Evolutionary conservation across 2,797 vertebrate species (phyloP).

Genomic region (Meda fulgida): DNA sequence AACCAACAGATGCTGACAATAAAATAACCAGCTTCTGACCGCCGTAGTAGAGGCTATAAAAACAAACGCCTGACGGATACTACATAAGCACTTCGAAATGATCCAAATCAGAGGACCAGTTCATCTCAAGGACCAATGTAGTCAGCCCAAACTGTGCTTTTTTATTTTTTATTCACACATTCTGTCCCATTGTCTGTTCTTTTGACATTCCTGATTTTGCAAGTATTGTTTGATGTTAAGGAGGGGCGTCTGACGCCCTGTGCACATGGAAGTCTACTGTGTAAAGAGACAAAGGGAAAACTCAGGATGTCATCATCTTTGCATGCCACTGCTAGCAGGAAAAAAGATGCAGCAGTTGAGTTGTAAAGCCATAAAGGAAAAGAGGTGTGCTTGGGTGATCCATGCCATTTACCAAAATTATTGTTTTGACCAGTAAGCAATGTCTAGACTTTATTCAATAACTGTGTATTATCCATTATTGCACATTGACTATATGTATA

Average conservation of each 20-base stretch:
- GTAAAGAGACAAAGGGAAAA: conserved; percentile 59
- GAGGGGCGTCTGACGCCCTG: conserved; percentile 21
- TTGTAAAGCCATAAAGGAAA: conserved; percentile 61
- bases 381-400: conserved; percentile 36
- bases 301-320: conserved; percentile 59
- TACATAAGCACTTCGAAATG: conserved; percentile 2
- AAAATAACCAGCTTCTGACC: conserved; percentile 39
- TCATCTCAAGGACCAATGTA: conserved; percentile 27
- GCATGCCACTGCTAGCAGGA: conserved; percentile 53
- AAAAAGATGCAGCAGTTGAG: conserved; percentile 59
- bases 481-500: conserved; percentile 40
- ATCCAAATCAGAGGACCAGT: conserved; percentile 28
- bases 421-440: conserved; percentile 31
- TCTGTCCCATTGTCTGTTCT: conserved; percentile 32
- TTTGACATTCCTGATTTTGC: conserved; percentile 44
- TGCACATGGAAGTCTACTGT: conserved; percentile 57
- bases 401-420: conserved; percentile 33
- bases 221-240: conserved; percentile 36
- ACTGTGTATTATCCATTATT: conserved; percentile 24
- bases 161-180: conserved; percentile 11
- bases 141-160: conserved; percentile 52
- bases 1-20: conserved; percentile 49
- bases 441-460: conserved; percentile 23
- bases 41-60: conserved; percentile 23
- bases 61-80: conserved; percentile 23